Percentiles rank a stretch among this genome's conserved stretches.
These are phyloP conservation scores for Heliocidaris tuberculata DNA, from an alignment of 35 echinoderm and acorn worm species.

Conservation along the genomic window DNA sequence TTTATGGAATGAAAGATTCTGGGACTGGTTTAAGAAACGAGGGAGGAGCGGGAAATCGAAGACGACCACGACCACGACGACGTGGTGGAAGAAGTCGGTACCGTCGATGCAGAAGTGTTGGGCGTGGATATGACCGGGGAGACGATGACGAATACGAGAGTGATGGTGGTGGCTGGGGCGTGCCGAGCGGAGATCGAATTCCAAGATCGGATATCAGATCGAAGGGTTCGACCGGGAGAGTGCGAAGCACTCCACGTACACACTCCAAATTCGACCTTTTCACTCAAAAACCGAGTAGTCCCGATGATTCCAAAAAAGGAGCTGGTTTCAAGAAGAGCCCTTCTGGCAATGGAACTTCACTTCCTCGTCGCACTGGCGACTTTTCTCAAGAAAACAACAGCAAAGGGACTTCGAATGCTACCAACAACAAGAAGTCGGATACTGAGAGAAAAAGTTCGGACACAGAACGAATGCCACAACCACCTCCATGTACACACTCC, in stretches of 20 bases:
- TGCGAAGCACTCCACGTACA: background rate
- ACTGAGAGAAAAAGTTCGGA: too few relatives aligned
- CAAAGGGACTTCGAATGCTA: too few relatives aligned
- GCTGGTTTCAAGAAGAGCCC: background rate
- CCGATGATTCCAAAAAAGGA: background rate
- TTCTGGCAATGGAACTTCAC: background rate
- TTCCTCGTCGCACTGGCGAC: background rate
- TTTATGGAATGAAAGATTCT: background rate
- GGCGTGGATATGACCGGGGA: background rate
- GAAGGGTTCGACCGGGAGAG: background rate
- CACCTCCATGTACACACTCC: too few relatives aligned
- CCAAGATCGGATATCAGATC: background rate
- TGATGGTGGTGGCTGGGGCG: background rate
- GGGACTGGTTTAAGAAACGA: background rate
- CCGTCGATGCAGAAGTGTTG: background rate
- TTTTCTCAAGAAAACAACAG: too few relatives aligned
- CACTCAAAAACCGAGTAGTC: too few relatives aligned
- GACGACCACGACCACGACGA: too few relatives aligned
- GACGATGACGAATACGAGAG: background rate
- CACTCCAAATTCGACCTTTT: background rate
- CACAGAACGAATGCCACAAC: too few relatives aligned
- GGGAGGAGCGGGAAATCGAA: background rate
- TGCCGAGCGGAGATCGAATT: too few relatives aligned
- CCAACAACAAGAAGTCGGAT: too few relatives aligned
- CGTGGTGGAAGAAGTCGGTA: too few relatives aligned